These are phyloP conservation scores for Eulimnadia texana DNA, from an alignment of 1,140 invertebrate genomes.

Conservation along the genomic window DNA sequence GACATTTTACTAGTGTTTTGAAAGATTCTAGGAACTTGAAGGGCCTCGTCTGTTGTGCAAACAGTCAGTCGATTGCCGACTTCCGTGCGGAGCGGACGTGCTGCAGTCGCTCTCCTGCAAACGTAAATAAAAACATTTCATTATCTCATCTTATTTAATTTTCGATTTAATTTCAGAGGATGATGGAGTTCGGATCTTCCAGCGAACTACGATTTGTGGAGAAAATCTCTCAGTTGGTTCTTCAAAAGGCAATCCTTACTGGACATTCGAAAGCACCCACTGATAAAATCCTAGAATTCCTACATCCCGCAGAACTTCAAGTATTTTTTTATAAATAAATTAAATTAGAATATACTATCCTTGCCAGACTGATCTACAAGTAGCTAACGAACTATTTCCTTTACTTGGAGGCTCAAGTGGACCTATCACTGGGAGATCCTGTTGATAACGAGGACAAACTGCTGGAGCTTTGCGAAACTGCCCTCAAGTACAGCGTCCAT, in stretches of 20 bases:
- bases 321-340: constrained; percentile 22
- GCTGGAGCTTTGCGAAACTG: constrained; percentile 36
- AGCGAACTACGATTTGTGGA: not conserved
- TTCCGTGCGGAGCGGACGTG: no score
- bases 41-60: no score
- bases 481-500: constrained; percentile 52
- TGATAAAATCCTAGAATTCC: constrained; percentile 26
- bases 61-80: no score
- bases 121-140: no score
- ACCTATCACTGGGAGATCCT: constrained; percentile 32
- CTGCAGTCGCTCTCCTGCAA: no score
- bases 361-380: no score
- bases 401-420: constrained; percentile 30
- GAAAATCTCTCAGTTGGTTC: not conserved
- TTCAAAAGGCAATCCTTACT: not conserved
- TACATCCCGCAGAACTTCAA: constrained; percentile 29
- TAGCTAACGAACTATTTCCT: constrained; percentile 7
- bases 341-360: constrained; percentile 7
- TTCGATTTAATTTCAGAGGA: not conserved
- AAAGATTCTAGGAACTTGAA: no score
- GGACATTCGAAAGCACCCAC: not conserved
- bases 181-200: not conserved
- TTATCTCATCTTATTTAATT: not conserved
- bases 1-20: no score
- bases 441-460: constrained; percentile 35